These are phyloP conservation scores for Lasioglossum baleicum DNA, from an alignment of 1,140 invertebrate species.

Conservation along the genomic window DNA sequence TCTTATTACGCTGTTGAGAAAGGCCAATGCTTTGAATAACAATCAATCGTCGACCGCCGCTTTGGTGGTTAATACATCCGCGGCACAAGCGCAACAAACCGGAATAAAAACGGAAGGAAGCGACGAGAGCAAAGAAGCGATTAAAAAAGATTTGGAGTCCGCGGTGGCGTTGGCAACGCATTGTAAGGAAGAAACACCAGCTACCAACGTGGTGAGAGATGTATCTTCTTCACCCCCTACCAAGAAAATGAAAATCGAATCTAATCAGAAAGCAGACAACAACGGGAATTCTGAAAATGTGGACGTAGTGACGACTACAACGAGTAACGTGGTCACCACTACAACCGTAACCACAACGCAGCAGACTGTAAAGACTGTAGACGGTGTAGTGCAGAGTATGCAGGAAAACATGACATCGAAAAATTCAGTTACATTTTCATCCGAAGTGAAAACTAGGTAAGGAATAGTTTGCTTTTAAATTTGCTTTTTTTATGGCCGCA, in stretches of 20 bases:
- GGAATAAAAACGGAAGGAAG: slow-evolving; percentile 48
- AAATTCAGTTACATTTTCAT: slow-evolving; percentile 66
- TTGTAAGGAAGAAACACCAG: slow-evolving; percentile 77
- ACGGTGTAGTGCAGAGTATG: slow-evolving; percentile 74
- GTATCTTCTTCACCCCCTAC: slow-evolving; percentile 42
- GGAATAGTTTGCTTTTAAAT: not conserved
- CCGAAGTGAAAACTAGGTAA: slow-evolving; percentile 69
- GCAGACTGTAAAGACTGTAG: slow-evolving; percentile 71
- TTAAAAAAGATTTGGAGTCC: slow-evolving; percentile 83
- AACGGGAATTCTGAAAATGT: slow-evolving; percentile 57
- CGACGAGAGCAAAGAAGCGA: slow-evolving; percentile 79
- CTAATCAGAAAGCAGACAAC: slow-evolving; percentile 20
- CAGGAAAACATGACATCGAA: slow-evolving; percentile 65
- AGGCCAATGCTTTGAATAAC: slow-evolving; percentile 80
- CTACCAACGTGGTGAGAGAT: slow-evolving; percentile 72
- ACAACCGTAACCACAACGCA: slow-evolving; percentile 76
- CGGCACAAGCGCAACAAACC: slow-evolving; percentile 31
- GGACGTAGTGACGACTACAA: slow-evolving; percentile 62
- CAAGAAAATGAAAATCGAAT: slow-evolving; percentile 72
- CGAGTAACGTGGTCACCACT: slow-evolving; percentile 66
- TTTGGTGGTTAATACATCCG: not conserved
- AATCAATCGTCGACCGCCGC: slow-evolving; percentile 61
- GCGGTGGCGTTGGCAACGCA: slow-evolving; percentile 81
- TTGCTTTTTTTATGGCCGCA: too few relatives aligned
- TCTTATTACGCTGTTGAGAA: slow-evolving; percentile 83